These are phyloP conservation scores for Lates japonicus DNA, from an alignment of 2,797 vertebrate genomes.

Conservation along the genomic window DNA sequence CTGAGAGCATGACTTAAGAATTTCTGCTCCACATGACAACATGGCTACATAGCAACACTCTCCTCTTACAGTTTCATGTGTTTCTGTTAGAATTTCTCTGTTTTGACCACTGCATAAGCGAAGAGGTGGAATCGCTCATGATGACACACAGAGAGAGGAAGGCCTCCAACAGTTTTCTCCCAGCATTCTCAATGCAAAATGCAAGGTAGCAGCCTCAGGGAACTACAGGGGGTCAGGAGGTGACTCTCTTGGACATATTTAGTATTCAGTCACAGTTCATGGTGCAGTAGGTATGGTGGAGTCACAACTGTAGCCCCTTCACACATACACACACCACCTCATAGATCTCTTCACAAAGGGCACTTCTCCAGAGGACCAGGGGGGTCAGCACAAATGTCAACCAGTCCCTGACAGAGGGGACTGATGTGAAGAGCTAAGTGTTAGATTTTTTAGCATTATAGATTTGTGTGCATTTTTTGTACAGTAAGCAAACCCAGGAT, in stretches of 20 bases:
- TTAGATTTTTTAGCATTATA: background rate
- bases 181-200: constrained; percentile 22
- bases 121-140: constrained; percentile 4
- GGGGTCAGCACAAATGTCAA: constrained; percentile 52
- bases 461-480: background rate
- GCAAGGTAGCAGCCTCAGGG: constrained; percentile 15
- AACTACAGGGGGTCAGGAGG: constrained; percentile 50
- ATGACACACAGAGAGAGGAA: background rate
- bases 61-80: background rate
- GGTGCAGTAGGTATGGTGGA: constrained; percentile 30
- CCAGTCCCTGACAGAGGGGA: constrained; percentile 23
- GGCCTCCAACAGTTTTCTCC: constrained; percentile 2
- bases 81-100: background rate
- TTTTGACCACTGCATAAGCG: background rate
- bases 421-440: constrained; percentile 26
- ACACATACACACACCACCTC: constrained; percentile 16
- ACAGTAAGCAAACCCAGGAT: background rate
- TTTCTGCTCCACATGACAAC: background rate
- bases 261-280: constrained; percentile 66
- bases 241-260: constrained; percentile 51
- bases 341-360: constrained; percentile 43
- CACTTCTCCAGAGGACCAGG: constrained; percentile 46
- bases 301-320: constrained; percentile 11
- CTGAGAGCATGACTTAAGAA: background rate
- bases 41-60: too few relatives aligned